Conservation (phyloP, 1,140 invertebrate species). For the Gonioctena quinquepunctata region DNA sequence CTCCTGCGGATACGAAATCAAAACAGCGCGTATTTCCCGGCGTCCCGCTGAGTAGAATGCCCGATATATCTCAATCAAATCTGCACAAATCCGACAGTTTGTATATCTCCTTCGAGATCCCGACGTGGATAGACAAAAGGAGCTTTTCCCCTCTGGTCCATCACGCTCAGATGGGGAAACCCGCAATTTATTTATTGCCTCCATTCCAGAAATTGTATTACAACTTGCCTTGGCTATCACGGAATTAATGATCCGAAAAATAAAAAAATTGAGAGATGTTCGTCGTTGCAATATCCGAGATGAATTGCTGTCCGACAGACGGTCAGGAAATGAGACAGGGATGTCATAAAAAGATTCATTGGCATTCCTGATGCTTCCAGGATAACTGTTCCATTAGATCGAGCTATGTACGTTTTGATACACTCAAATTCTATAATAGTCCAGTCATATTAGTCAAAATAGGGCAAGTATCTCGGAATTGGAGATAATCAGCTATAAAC, state of each 20-base stretch:
- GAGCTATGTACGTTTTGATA: neutral
- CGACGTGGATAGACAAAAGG: conserved; percentile 33
- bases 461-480: no score
- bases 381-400: no score
- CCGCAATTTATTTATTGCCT: conserved; percentile 36
- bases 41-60: conserved; percentile 18
- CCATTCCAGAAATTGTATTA: conserved; percentile 24
- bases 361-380: no score
- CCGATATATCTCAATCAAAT: conserved; percentile 36
- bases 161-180: conserved; percentile 30
- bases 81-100: conserved; percentile 36
- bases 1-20: conserved; percentile 9
- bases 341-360: neutral
- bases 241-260: conserved; percentile 7
- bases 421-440: neutral
- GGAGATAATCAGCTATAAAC: no score
- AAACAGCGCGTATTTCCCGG: conserved; percentile 17
- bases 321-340: neutral
- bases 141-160: conserved; percentile 19
- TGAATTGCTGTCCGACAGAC: neutral
- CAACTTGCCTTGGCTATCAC: conserved; percentile 3
- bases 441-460: no score
- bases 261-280: conserved; percentile 5
- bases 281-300: neutral
- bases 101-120: conserved; percentile 32